Percentiles rank a stretch among this genome's conserved stretches.
Evolutionary conservation across 2,113 vertebrate genomes (phyloP).

Genomic region (Entelurus aequoreus): DNA sequence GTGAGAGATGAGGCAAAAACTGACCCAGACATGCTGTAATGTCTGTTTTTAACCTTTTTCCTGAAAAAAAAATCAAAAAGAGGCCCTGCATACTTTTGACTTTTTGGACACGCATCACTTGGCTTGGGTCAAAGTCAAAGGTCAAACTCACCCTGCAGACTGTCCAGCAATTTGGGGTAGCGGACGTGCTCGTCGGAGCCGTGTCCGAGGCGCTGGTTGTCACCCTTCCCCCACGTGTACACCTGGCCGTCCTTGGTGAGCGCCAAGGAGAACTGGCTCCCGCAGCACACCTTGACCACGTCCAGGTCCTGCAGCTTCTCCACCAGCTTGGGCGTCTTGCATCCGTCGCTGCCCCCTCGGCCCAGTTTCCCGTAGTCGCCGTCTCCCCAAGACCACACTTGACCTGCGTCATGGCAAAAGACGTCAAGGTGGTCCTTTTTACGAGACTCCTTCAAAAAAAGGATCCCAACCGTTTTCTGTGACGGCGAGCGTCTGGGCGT

Average conservation of each 20-base stretch:
- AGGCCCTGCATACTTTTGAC: too few species aligned
- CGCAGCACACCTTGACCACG: constrained; percentile 89
- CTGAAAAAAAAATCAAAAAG: too few species aligned
- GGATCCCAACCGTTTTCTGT: constrained; percentile 87
- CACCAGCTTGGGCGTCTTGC: constrained; percentile 92
- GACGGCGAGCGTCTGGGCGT: constrained; percentile 93
- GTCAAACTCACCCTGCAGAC: constrained; percentile 80
- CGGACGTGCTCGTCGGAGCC: constrained; percentile 95
- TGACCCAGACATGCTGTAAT: too few species aligned
- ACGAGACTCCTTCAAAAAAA: not conserved
- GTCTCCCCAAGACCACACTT: constrained; percentile 99
- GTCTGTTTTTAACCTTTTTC: too few species aligned
- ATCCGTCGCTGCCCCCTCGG: constrained; percentile 93
- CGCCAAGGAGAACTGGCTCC: constrained; percentile 94
- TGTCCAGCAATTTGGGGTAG: constrained; percentile 91
- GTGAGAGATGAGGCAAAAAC: too few species aligned
- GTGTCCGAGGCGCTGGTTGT: constrained; percentile 95
- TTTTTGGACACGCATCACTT: too few species aligned
- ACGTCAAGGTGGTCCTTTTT: not conserved
- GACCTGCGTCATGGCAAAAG: constrained; percentile 68
- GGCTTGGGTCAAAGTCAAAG: too few species aligned
- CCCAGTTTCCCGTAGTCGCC: constrained; percentile 96
- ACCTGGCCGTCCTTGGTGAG: constrained; percentile 94
- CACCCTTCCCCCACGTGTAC: constrained; percentile 97
- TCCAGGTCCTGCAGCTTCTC: constrained; percentile 96